Percentiles rank a stretch among this genome's conserved stretches.
phyloP scores from a whole-genome alignment of 2,797 vertebrate genomes.

The Heterohyrax brucei region DNA sequence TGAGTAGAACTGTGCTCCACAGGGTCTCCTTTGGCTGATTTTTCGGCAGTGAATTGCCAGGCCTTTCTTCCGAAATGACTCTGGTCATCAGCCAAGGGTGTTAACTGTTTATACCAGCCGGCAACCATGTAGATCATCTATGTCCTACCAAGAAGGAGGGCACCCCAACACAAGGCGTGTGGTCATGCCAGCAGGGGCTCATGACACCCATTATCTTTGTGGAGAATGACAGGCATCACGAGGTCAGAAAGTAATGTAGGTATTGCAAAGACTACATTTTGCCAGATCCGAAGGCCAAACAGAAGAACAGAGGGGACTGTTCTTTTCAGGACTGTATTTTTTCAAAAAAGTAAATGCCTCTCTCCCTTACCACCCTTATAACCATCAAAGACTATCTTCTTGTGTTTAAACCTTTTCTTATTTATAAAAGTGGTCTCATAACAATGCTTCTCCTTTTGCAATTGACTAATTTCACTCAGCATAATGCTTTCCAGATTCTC shows the following conservation, averaged over 20 bases:
- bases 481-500: too few species aligned
- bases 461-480: too few species aligned
- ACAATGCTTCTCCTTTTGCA: too few species aligned
- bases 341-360: too few species aligned
- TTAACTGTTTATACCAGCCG: not conserved
- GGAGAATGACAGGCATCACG: too few species aligned
- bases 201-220: not conserved
- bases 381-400: too few species aligned
- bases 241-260: rapidly evolving
- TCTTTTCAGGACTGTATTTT: not conserved
- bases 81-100: not conserved
- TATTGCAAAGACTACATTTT: rapidly evolving
- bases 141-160: not conserved
- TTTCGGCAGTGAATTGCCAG: not conserved
- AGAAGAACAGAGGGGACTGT: not conserved
- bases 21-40: not conserved
- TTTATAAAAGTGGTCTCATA: too few species aligned
- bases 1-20: not conserved
- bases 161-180: not conserved
- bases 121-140: not conserved
- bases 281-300: not conserved
- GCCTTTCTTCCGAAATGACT: not conserved
- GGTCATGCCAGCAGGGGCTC: not conserved
- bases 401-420: too few species aligned
- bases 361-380: too few species aligned